A percentile compares a stretch with the other conserved stretches of the same genome.
These are phyloP conservation scores for Melipona bicolor DNA, from an alignment of 2,888 invertebrate species.

Conservation along the genomic window DNA sequence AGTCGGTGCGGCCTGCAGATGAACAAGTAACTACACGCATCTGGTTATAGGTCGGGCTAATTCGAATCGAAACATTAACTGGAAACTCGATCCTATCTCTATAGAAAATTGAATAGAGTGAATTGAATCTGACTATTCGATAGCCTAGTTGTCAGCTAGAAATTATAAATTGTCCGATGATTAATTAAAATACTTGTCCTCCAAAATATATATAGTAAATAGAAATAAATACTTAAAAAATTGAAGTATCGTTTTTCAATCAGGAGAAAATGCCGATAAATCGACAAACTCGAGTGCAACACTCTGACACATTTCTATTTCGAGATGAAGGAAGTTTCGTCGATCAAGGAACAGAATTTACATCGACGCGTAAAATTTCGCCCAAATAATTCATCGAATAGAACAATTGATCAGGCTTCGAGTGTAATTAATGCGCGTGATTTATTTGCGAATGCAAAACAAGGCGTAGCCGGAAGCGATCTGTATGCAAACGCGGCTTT, in stretches of 20 bases:
- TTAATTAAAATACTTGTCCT: neutral
- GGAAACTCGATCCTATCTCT: too few species aligned
- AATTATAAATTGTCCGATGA: neutral
- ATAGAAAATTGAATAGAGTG: neutral
- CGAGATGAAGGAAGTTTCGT: too few species aligned
- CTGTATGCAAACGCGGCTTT: conserved; percentile 18
- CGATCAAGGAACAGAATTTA: neutral
- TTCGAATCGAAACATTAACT: conserved; percentile 14
- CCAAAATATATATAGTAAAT: too few species aligned
- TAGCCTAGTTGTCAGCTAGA: too few species aligned
- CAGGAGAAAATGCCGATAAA: neutral
- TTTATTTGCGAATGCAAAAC: conserved; percentile 20
- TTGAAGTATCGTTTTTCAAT: too few species aligned
- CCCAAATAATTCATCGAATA: neutral
- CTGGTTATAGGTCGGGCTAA: conserved; percentile 20
- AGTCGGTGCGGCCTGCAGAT: conserved; percentile 8
- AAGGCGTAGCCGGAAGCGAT: conserved; percentile 23
- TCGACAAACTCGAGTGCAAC: neutral
- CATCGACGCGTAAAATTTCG: neutral
- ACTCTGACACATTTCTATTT: neutral
- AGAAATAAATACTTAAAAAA: too few species aligned
- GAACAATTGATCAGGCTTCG: neutral
- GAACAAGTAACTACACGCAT: conserved; percentile 32
- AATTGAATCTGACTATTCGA: too few species aligned
- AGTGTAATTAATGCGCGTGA: conserved; percentile 15